These are phyloP conservation scores for Pyrrhura leucotis DNA, from an alignment of 2,797 vertebrate genomes.

Conservation along the genomic window DNA sequence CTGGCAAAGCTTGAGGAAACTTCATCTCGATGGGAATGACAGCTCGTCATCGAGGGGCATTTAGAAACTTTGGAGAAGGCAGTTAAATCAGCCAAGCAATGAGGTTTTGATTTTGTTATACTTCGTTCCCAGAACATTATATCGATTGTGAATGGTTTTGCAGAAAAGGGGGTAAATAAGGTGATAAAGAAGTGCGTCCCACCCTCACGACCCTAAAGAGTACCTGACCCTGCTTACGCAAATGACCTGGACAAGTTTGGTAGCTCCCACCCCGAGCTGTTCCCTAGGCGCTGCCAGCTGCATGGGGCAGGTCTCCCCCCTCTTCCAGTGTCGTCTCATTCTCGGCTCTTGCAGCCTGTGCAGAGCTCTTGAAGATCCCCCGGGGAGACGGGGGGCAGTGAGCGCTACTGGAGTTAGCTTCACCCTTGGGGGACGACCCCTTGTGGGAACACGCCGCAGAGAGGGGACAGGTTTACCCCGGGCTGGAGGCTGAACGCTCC, in stretches of 20 bases:
- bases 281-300: not conserved
- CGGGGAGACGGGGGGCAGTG: fast-evolving
- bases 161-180: not conserved
- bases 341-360: not conserved
- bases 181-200: fast-evolving
- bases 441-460: fast-evolving
- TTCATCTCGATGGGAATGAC: not conserved
- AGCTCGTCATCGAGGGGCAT: fast-evolving
- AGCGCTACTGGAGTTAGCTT: fast-evolving
- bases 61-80: not conserved
- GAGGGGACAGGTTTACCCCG: fast-evolving
- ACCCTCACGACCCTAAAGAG: fast-evolving
- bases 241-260: not conserved
- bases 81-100: not conserved
- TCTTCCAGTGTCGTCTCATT: not conserved
- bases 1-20: not conserved
- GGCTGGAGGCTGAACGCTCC: fast-evolving
- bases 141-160: not conserved
- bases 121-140: not conserved
- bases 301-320: not conserved
- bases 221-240: not conserved
- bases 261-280: not conserved
- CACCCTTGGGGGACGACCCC: fast-evolving
- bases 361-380: not conserved
- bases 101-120: not conserved